Evolutionary conservation across 2,888 invertebrate genomes (phyloP).

Genomic region (Yponomeuta sedellus): DNA sequence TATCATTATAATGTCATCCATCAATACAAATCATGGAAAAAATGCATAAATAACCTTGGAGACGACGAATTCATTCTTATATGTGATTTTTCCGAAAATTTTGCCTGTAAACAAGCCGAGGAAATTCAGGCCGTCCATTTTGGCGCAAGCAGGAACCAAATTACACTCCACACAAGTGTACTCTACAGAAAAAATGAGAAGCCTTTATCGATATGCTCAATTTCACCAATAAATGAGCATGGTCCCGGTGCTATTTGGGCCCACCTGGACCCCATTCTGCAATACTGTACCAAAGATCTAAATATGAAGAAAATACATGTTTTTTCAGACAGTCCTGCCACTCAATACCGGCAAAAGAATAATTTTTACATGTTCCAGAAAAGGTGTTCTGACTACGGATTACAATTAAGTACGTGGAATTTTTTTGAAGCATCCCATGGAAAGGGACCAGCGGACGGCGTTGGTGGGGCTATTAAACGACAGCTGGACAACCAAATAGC

Average conservation of each 20-base stretch:
- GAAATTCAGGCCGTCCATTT: slow-evolving; percentile 19
- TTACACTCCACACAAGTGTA: slow-evolving; percentile 16
- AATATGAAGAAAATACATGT: neutral
- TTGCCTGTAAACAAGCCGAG: slow-evolving; percentile 14
- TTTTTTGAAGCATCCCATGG: slow-evolving; percentile 14
- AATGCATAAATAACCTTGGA: too few relatives aligned
- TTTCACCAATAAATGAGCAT: neutral
- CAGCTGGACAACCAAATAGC: slow-evolving; percentile 2
- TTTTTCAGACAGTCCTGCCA: slow-evolving; percentile 13
- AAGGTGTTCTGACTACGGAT: slow-evolving; percentile 8
- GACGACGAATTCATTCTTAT: too few relatives aligned
- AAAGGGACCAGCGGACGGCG: slow-evolving; percentile 8
- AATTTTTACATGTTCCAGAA: slow-evolving; percentile 16
- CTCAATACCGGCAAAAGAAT: slow-evolving; percentile 18
- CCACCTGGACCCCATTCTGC: too few relatives aligned
- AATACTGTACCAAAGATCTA: neutral
- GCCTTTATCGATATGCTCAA: slow-evolving; percentile 14
- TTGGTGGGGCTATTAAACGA: neutral
- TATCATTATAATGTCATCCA: too few relatives aligned
- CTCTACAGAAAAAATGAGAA: slow-evolving; percentile 15
- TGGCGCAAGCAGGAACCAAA: slow-evolving; percentile 15
- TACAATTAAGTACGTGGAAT: slow-evolving; percentile 12
- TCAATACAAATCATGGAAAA: too few relatives aligned
- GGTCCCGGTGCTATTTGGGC: slow-evolving; percentile 13
- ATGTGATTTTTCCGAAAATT: slow-evolving; percentile 18